Percentiles rank a stretch among this genome's conserved stretches.
phyloP scores from a whole-genome alignment of 2,113 vertebrate genomes.

The Otus sunia region DNA sequence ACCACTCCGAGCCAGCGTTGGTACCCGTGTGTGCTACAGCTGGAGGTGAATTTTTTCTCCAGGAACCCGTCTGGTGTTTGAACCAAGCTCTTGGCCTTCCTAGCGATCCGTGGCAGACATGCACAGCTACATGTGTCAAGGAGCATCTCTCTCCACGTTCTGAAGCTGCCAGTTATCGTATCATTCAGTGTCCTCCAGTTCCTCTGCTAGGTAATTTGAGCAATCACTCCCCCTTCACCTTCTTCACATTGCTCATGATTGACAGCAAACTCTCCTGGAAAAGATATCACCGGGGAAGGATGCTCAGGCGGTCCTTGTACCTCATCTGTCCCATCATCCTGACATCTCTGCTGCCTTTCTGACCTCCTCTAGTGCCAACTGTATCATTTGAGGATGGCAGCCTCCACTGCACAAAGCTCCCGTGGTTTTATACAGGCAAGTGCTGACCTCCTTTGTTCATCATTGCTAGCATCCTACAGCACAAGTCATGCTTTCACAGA shows the following conservation, averaged over 20 bases:
- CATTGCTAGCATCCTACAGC: background rate
- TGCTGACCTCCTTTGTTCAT: rapidly evolving
- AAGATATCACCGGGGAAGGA: background rate
- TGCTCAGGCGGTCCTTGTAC: background rate
- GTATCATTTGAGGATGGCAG: background rate
- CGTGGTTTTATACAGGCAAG: background rate
- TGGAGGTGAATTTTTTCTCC: background rate
- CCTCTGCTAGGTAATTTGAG: background rate
- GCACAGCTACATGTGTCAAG: background rate
- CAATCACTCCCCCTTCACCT: background rate
- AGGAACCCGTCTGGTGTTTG: background rate
- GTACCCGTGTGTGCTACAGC: rapidly evolving
- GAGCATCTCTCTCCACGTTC: background rate
- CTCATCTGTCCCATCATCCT: too few relatives aligned
- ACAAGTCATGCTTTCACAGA: background rate
- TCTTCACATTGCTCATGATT: background rate
- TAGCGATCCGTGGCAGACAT: rapidly evolving
- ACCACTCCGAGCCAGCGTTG: background rate
- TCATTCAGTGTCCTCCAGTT: background rate
- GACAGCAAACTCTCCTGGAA: background rate
- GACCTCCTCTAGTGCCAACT: background rate
- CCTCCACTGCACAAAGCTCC: background rate
- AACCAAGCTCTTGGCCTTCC: background rate
- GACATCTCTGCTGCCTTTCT: background rate
- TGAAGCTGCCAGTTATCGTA: background rate